Conservation (phyloP, 1,140 invertebrate species). For the Zophobas morio region DNA sequence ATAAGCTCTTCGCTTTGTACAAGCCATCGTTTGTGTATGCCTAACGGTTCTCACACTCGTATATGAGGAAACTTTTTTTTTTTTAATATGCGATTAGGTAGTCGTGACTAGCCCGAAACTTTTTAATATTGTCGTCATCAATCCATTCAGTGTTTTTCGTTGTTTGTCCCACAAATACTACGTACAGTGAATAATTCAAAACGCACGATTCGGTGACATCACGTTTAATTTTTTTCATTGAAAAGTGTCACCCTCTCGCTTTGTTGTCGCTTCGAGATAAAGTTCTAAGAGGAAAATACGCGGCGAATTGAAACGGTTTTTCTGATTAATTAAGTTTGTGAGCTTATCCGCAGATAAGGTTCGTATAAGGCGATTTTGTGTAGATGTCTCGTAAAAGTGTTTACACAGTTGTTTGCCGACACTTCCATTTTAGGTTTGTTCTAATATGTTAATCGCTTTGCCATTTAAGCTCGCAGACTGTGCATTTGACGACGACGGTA, state of each 20-base stretch:
- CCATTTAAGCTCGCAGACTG: constrained; percentile 22
- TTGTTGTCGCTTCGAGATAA: no score
- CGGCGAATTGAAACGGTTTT: neutral
- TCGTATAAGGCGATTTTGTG: constrained; percentile 23
- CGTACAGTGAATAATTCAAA: constrained; percentile 26
- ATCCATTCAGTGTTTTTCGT: constrained; percentile 15
- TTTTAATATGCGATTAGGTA: neutral
- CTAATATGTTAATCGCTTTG: constrained; percentile 29
- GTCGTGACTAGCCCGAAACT: constrained; percentile 4
- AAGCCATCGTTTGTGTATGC: no score
- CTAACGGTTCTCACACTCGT: no score
- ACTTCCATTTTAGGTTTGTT: constrained; percentile 40
- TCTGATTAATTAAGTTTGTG: constrained; percentile 21
- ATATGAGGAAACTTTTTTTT: neutral
- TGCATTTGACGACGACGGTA: neutral
- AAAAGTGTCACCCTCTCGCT: neutral
- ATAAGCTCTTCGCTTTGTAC: no score
- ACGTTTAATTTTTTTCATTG: constrained; percentile 18
- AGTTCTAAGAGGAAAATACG: no score
- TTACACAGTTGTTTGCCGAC: constrained; percentile 15
- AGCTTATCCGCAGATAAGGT: constrained; percentile 13
- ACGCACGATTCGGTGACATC: constrained; percentile 4
- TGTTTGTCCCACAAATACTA: constrained; percentile 15
- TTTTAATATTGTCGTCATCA: constrained; percentile 28
- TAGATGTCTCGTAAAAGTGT: constrained; percentile 30